Evolutionary conservation across 1,140 invertebrate species (phyloP), one percentile per base, ranked within the genome.

Genomic region (Zaprionus inermis): DNA sequence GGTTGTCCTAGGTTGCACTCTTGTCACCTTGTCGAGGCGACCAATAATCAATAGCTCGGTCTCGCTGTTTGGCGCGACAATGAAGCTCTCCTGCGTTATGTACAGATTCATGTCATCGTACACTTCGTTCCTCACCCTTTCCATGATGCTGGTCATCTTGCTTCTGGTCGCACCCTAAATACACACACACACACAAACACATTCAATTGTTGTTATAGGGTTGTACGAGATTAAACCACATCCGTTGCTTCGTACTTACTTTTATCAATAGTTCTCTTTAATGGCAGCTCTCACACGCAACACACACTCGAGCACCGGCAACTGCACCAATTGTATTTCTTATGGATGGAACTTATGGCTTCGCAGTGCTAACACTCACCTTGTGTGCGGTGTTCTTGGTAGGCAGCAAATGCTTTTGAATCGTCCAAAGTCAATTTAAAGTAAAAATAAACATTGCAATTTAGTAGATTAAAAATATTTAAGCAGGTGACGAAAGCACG

Each of bases 1-100:
- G 24, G 79, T 63, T 30, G 68, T 66, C 70, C 78, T 90, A 49
- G 77, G 63, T 91, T 96, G 94, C n/a, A 96, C 92, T 68, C 93
- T 92, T 46, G 96, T 94, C 83, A 95, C 94, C 88, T 95, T 94
- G 65, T 94, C 95, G 66, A 95, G 92, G 88, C 96, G 92, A 85
- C 97, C 96, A 67, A 97, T 96, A 34, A 96, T 93, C 36, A 97
- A 92, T 34, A 97, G 84, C 79, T 96, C 94, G 36, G 93, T 92
- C 71, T 93, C 92, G 4, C 93, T 93, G 78, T 93, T 93, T 1
- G 96, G 95, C 92, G 96, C 95, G 34, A 96, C 93, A 73, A 95
- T 95, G 92, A 96, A 96, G 82, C 95, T 95, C 69, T 96, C 96
- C 24, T 94, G 93, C n/a, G 95, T 95, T 44, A 94, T 94, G 78